A percentile compares a stretch with the other conserved stretches of the same genome.
phyloP scores from a whole-genome alignment of 1,140 invertebrate species.

The Drosophila trapezifrons region DNA sequence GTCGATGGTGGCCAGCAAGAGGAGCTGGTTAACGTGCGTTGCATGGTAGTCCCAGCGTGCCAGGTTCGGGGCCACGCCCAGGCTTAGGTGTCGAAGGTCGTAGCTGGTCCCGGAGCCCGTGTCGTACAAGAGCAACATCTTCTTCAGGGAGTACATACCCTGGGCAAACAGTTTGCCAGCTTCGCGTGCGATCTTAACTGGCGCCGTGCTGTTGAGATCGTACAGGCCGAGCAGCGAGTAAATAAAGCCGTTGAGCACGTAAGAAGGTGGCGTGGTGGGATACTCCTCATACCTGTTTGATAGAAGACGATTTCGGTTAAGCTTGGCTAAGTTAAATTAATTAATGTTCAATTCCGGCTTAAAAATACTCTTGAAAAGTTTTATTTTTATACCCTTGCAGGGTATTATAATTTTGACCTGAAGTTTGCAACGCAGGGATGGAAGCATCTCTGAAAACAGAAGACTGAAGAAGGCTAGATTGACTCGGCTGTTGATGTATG shows the following conservation, averaged over 20 bases:
- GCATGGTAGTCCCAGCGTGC: conserved; percentile 99
- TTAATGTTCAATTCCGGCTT: too few relatives aligned
- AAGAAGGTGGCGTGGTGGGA: conserved; percentile 96
- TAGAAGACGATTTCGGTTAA: neutral
- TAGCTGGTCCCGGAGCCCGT: conserved; percentile 98
- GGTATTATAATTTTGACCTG: too few relatives aligned
- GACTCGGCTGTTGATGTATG: too few relatives aligned
- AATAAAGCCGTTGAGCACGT: conserved; percentile 99
- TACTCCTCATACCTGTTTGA: conserved; percentile 98
- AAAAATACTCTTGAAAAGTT: too few relatives aligned
- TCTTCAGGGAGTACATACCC: conserved; percentile 95
- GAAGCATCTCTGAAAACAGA: too few relatives aligned
- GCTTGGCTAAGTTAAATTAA: too few relatives aligned
- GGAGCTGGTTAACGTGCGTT: conserved; percentile 98
- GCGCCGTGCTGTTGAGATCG: conserved; percentile 92
- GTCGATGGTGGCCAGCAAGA: conserved; percentile 94
- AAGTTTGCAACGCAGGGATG: too few relatives aligned
- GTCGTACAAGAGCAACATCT: conserved; percentile 96
- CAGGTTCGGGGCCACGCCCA: conserved; percentile 95
- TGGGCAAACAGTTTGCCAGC: conserved; percentile 91
- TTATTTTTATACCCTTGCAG: too few relatives aligned
- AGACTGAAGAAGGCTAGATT: too few relatives aligned
- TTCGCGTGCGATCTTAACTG: conserved; percentile 87
- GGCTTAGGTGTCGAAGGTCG: conserved; percentile 96
- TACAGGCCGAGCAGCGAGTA: conserved; percentile 98